These are phyloP conservation scores for Amitus sp. DNA, from an alignment of 2,888 invertebrate genomes.

Conservation along the genomic window DNA sequence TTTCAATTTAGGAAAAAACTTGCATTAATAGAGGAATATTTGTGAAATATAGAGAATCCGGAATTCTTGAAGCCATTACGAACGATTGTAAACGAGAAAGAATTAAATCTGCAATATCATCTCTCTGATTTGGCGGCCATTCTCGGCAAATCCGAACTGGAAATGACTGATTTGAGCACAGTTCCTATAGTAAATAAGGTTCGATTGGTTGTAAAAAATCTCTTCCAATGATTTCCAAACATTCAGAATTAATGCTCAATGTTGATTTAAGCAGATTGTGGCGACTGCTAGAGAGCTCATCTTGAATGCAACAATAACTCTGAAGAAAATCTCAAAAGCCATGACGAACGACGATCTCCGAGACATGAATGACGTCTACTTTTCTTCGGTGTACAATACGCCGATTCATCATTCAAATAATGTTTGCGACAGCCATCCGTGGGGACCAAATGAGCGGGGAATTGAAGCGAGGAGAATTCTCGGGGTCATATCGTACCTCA, in stretches of 20 bases:
- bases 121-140: constrained; percentile 51
- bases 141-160: constrained; percentile 49
- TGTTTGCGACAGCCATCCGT: constrained; percentile 52
- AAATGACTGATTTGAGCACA: constrained; percentile 52
- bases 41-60: constrained; percentile 56
- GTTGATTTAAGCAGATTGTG: constrained; percentile 49
- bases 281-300: constrained; percentile 56
- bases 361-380: constrained; percentile 62
- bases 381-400: constrained; percentile 55
- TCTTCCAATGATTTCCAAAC: not conserved
- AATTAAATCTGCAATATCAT: constrained; percentile 56
- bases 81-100: constrained; percentile 50
- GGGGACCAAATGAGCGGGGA: constrained; percentile 60
- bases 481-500: constrained; percentile 51
- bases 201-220: not conserved
- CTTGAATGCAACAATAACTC: constrained; percentile 51
- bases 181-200: constrained; percentile 59
- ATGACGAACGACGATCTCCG: constrained; percentile 62
- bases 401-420: constrained; percentile 47
- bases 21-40: not conserved
- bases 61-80: constrained; percentile 58
- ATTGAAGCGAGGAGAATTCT: constrained; percentile 58
- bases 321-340: constrained; percentile 55
- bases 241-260: not conserved
- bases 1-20: constrained; percentile 1